Base-by-base conservation (phyloP, 2,113 vertebrate genomes). In the Chaetops frenatus region DNA sequence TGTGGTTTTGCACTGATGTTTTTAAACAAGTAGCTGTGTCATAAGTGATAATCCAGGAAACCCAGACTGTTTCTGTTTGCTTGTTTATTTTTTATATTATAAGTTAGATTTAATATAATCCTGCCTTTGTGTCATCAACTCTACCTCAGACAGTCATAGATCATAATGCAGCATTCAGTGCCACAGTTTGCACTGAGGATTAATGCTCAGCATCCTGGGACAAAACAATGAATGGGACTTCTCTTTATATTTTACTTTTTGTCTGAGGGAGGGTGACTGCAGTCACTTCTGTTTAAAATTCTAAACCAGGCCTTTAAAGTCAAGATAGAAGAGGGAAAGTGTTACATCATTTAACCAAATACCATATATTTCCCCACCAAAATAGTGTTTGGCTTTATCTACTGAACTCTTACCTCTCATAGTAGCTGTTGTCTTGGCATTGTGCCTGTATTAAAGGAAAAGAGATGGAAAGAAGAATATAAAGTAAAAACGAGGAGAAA, bases 11-110 rank as follows among this genome's bases (percentile, higher is more conserved):
- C 62, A 67, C 24, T 23, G 48, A 64, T 91, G 69, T 95, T 87
- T 89, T 92, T 51, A 81, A 93, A 86, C 27, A 84, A 86, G 65
- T 60, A 90, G 38, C 36, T 88, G n/a, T 96, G 38, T 94, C 94
- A 76, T 91, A 86, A 80, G 61, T 53, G 92, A 96, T 81, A 85
- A 84, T 33, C 62, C 45, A 73, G 18, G 35, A 78, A 90, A 84
- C 22, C 25, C 78, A 95, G 82, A 90, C 50, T 70, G 77, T 71
- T 96, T 88, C 83, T 94, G 45, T 85, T 95, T 94, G 47, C 62
- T 90, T 94, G 58, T 79, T 82, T 95, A 69, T 73, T 92, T 93
- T 92, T 86, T 79, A 71, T 19, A 12, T 64, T 88, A 69, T 79
- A 64, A 60, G 1, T 87, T 84, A 31, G 51, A 19, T 61, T 88